Conservation (phyloP, 2,888 invertebrate species). For the Sminthurinus aureus region DNA sequence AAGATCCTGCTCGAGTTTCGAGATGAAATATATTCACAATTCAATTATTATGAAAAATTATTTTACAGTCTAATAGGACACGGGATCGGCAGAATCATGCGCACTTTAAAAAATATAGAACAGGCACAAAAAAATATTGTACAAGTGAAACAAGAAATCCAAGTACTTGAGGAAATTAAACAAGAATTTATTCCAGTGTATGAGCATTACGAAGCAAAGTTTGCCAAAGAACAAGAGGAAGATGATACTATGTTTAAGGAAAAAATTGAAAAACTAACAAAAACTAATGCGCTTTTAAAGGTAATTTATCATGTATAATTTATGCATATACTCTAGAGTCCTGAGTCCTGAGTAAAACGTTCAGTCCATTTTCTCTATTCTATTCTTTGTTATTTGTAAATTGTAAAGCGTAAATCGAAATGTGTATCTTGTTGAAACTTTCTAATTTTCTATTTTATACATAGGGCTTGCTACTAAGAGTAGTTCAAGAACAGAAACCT, state of each 20-base stretch:
- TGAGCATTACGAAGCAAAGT: background rate
- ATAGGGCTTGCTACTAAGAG: background rate
- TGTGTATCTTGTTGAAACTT: too few species aligned
- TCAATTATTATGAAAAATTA: background rate
- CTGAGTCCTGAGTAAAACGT: too few species aligned
- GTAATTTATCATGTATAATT: background rate
- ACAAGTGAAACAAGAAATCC: background rate
- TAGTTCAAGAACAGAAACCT: background rate
- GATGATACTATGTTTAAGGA: background rate
- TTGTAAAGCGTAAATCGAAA: too few species aligned
- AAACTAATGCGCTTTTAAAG: background rate
- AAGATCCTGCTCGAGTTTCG: conserved; percentile 14
- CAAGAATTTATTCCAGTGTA: background rate
- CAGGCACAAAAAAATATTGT: background rate
- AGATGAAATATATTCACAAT: conserved; percentile 15
- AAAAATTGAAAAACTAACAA: background rate
- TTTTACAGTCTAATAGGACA: conserved; percentile 17
- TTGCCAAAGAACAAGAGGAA: background rate
- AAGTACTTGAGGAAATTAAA: conserved; percentile 11
- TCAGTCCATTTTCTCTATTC: too few species aligned
- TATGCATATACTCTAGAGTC: too few species aligned
- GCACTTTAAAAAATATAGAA: background rate
- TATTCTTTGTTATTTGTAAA: too few species aligned
- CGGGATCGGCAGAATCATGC: background rate
- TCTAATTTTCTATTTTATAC: background rate